These are phyloP conservation scores for Parascotia fuliginaria DNA, from an alignment of 2,888 invertebrate species.

Conservation along the genomic window DNA sequence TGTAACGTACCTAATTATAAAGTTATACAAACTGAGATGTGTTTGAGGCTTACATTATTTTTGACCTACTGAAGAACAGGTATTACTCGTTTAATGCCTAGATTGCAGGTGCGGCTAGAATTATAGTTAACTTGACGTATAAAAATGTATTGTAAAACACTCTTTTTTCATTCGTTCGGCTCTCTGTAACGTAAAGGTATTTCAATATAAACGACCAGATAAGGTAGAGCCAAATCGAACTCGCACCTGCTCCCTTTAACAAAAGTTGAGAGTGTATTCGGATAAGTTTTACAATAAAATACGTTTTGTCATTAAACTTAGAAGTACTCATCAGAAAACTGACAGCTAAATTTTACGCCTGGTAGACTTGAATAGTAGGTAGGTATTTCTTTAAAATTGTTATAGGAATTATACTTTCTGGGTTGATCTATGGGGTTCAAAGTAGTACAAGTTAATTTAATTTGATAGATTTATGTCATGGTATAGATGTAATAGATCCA, in stretches of 20 bases:
- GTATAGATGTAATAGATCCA: too few species aligned
- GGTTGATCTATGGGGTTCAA: too few species aligned
- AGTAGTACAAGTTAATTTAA: too few species aligned
- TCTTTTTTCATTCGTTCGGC: not conserved
- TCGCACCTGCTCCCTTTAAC: constrained; percentile 25
- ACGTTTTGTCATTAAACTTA: constrained; percentile 14
- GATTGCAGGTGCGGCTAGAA: not conserved
- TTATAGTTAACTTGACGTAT: constrained; percentile 4
- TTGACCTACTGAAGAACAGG: constrained; percentile 27
- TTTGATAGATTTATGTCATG: too few species aligned
- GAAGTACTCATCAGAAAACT: too few species aligned
- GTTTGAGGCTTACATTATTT: constrained; percentile 11
- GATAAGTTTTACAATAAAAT: constrained; percentile 23
- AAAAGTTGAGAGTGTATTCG: constrained; percentile 22
- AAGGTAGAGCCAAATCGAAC: constrained; percentile 18
- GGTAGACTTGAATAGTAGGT: not conserved
- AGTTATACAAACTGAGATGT: constrained; percentile 11
- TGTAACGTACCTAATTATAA: constrained; percentile 20
- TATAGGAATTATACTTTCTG: too few species aligned
- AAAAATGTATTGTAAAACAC: not conserved
- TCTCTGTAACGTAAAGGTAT: not conserved
- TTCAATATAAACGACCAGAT: constrained; percentile 19
- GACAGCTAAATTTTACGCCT: not conserved
- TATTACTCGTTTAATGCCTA: not conserved
- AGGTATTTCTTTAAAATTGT: too few species aligned